Percentiles rank a stretch among this genome's conserved stretches.
Conservation (phyloP, 2,797 vertebrate species). For the Holocentrus rufus region DNA sequence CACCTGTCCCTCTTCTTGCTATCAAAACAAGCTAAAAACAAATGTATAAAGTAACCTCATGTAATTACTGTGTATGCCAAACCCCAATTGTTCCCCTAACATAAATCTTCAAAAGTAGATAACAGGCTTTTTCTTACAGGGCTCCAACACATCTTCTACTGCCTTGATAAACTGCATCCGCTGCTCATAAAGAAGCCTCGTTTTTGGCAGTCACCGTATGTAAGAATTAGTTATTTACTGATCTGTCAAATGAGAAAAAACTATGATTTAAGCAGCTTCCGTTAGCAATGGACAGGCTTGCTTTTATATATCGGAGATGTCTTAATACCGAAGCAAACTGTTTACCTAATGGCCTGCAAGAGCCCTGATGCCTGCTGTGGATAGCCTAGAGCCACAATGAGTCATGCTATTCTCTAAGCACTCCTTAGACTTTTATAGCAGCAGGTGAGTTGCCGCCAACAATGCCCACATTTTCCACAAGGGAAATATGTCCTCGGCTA, state of each 20-base stretch:
- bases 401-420: slow-evolving; percentile 60
- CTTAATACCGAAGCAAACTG: slow-evolving; percentile 46
- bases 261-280: slow-evolving; percentile 30
- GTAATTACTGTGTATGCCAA: not conserved
- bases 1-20: not conserved
- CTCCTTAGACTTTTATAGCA: slow-evolving; percentile 62
- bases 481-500: slow-evolving; percentile 41
- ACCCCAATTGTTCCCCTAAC: too few species aligned
- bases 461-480: slow-evolving; percentile 58
- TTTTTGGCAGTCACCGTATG: not conserved
- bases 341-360: slow-evolving; percentile 62
- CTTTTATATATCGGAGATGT: slow-evolving; percentile 35
- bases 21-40: not conserved
- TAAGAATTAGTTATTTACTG: not conserved
- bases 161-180: not conserved
- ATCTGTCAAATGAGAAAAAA: slow-evolving; percentile 16
- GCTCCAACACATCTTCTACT: not conserved
- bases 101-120: not conserved
- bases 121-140: not conserved
- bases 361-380: slow-evolving; percentile 51
- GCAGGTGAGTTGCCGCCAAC: slow-evolving; percentile 65
- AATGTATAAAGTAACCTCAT: not conserved
- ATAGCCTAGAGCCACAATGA: slow-evolving; percentile 59
- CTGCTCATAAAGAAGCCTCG: not conserved
- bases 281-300: slow-evolving; percentile 20